Evolutionary conservation across 2,113 vertebrate species (phyloP).

Genomic region (Macquaria ambigua): DNA sequence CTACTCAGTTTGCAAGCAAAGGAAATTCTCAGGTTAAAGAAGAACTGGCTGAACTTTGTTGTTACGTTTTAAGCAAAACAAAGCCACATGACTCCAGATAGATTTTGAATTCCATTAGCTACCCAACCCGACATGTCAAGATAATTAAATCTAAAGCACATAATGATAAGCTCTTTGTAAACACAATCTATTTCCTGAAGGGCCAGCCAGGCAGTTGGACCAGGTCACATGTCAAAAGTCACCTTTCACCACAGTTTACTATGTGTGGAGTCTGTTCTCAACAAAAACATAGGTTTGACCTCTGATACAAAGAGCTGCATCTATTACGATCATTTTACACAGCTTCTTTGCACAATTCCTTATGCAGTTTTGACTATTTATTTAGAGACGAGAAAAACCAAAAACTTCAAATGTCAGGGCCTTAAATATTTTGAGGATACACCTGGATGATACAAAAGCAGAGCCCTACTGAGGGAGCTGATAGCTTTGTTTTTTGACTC

Average conservation of each 20-base stretch:
- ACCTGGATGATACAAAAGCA: slow-evolving; percentile 24
- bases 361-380: not conserved
- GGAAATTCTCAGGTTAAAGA: slow-evolving; percentile 26
- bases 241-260: slow-evolving; percentile 35
- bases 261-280: slow-evolving; percentile 19
- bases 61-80: slow-evolving; percentile 13
- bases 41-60: slow-evolving; percentile 30
- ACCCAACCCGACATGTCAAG: slow-evolving; percentile 24
- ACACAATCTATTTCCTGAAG: slow-evolving; percentile 46
- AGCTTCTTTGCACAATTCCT: not conserved
- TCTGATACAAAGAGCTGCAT: slow-evolving; percentile 1
- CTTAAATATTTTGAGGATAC: slow-evolving; percentile 19
- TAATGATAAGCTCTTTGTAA: slow-evolving; percentile 41
- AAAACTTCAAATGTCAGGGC: not conserved
- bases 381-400: not conserved
- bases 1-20: slow-evolving; percentile 6
- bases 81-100: slow-evolving; percentile 30
- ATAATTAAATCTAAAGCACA: slow-evolving; percentile 57
- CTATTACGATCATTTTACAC: not conserved
- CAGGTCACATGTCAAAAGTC: slow-evolving; percentile 53
- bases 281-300: slow-evolving; percentile 40
- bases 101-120: slow-evolving; percentile 18
- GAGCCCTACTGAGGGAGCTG: not conserved
- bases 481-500: slow-evolving; percentile 17
- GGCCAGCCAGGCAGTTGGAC: slow-evolving; percentile 23